Evolutionary conservation across 2,113 vertebrate genomes (phyloP), one percentile per base, ranked within the genome.

Genomic region (Muscicapa adusta): DNA sequence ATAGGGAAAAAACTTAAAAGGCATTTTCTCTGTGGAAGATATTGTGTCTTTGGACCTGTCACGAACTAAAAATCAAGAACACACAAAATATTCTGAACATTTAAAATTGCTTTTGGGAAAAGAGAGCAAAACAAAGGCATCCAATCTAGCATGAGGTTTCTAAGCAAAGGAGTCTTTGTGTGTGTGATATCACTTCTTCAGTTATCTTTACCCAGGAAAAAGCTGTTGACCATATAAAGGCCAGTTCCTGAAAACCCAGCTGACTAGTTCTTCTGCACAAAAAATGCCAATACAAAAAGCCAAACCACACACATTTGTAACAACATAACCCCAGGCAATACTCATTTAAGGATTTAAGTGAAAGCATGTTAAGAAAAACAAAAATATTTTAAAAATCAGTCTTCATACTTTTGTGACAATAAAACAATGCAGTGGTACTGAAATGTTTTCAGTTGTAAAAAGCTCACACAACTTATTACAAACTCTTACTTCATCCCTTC

Each of bases 391-490:
- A 24, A 8, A n/a, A n/a, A n/a, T 7, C 28, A 45, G 6, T 40
- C 18, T 76, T 51, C 29, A 45, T 54, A 63, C 16, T 66, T 78
- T 14, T 79, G 11, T 65, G 25, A 28, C 16, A 40, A 14, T 47
- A 53, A 43, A 63, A 57, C 5, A 14, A 28, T 18, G 15, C 22
- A 70, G 4, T 0, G 1, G 12, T 18, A 58, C 3, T 4, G 50
- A 77, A 73, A 12, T 18, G 1, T 29, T 63, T 26, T 56, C 14
- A 19, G 5, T 34, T 74, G 47, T 56, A 26, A 29, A 29, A 54
- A 56, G 5, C 10, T 67, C 14, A 22, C 12, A 17, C 4, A 73
- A 15, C 14, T 48, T 9, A 25, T 26, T 15, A 48, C 14, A 58
- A 68, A 40, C 2, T 20, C 33, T 66, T 81, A 34, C 56, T 68